Evolutionary conservation across 1,140 invertebrate genomes (phyloP).

Genomic region (Pogonomyrmex californicus): DNA sequence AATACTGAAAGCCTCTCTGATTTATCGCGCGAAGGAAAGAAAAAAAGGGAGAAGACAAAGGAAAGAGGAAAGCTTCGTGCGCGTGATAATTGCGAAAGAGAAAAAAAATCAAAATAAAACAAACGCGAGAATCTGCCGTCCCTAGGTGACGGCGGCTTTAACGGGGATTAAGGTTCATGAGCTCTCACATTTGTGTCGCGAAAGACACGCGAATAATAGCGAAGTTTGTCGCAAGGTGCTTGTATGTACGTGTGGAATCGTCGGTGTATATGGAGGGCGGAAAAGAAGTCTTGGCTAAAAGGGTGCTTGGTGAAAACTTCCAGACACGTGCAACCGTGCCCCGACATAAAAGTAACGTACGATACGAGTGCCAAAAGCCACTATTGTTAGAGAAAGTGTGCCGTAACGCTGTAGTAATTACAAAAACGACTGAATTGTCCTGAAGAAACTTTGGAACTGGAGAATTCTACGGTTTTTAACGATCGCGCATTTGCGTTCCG

Average conservation of each 20-base stretch:
- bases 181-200: constrained; percentile 44
- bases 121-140: constrained; percentile 28
- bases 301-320: constrained; percentile 46
- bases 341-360: constrained; percentile 46
- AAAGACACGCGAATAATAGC: constrained; percentile 62
- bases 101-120: constrained; percentile 35
- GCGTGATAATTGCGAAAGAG: neutral
- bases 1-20: neutral
- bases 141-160: constrained; percentile 49
- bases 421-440: constrained; percentile 16
- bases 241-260: constrained; percentile 2
- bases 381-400: constrained; percentile 16
- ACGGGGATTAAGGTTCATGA: constrained; percentile 49
- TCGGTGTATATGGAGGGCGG: neutral
- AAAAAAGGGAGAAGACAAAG: neutral
- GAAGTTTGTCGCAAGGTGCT: constrained; percentile 49
- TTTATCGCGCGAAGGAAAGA: neutral
- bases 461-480: neutral
- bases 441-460: neutral
- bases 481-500: neutral
- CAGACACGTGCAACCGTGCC: constrained; percentile 27
- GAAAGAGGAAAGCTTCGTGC: constrained; percentile 10
- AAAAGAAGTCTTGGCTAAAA: constrained; percentile 54
- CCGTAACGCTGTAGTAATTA: constrained; percentile 27
- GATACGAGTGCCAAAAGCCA: constrained; percentile 37